phyloP scores from a whole-genome alignment of 2,113 vertebrate species.

The Tetraodon nigroviridis region DNA sequence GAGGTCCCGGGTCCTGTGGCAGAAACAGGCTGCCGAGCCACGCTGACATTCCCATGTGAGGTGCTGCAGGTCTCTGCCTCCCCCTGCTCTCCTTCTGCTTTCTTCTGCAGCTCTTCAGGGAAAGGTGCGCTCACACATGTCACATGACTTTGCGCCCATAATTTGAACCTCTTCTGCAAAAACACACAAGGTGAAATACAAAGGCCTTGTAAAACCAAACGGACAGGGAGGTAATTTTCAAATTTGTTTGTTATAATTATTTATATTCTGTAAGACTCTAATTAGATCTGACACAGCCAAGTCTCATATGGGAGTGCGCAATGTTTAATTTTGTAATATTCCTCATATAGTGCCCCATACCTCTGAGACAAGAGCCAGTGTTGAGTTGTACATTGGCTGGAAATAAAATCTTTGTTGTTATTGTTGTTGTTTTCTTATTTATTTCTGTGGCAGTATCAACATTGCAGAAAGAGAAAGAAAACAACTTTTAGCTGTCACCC shows the following conservation, averaged over 20 bases:
- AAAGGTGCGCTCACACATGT: conserved; percentile 39
- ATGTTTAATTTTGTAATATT: neutral
- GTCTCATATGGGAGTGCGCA: neutral
- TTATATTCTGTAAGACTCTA: neutral
- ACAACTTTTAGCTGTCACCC: too few species aligned
- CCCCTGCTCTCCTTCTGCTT: conserved; percentile 35
- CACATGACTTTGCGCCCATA: conserved; percentile 33
- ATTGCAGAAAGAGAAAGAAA: too few species aligned
- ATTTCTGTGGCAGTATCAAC: too few species aligned
- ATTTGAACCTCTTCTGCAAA: conserved; percentile 45
- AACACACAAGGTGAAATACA: conserved; percentile 40
- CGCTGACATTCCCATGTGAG: conserved; percentile 70
- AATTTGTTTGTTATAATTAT: neutral
- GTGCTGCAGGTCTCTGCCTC: conserved; percentile 47
- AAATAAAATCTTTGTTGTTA: too few species aligned
- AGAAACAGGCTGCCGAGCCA: conserved; percentile 72
- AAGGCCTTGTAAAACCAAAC: conserved; percentile 5
- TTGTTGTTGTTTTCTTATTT: too few species aligned
- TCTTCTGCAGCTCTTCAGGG: conserved; percentile 39
- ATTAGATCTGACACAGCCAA: neutral
- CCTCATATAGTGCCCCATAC: neutral
- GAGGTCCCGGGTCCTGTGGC: conserved; percentile 72
- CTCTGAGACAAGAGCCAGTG: too few species aligned
- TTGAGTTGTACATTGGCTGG: neutral
- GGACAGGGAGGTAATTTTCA: neutral